Evolutionary conservation across 2,797 vertebrate species (phyloP).

Genomic region (Enteromius fasciolatus): DNA sequence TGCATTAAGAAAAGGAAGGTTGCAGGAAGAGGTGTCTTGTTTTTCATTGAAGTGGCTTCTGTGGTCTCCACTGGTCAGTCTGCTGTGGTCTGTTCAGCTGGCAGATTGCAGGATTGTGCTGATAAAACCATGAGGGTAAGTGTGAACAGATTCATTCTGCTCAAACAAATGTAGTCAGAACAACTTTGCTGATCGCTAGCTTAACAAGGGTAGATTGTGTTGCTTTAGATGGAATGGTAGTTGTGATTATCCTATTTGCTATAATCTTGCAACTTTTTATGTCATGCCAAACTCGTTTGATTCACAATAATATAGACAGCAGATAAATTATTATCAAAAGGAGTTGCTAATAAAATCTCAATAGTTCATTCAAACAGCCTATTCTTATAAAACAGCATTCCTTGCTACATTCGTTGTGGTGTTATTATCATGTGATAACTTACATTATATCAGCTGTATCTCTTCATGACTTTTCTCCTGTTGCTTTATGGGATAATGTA

Average conservation of each 20-base stretch:
- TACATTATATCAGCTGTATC: background rate
- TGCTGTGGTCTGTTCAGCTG: background rate
- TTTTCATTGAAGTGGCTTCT: background rate
- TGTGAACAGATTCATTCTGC: constrained; percentile 7
- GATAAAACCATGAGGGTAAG: constrained; percentile 57
- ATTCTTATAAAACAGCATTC: background rate
- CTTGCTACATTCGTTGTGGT: background rate
- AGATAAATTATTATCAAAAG: background rate
- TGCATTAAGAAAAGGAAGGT: background rate
- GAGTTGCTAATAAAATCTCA: background rate
- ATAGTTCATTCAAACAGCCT: background rate
- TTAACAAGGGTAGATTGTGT: background rate
- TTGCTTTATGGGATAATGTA: background rate
- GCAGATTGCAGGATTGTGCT: constrained; percentile 3
- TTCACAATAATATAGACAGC: background rate
- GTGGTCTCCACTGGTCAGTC: background rate
- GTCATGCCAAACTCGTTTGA: background rate
- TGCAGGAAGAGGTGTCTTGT: background rate
- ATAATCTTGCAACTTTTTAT: background rate
- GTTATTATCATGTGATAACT: background rate
- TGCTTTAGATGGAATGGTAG: background rate
- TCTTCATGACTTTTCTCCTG: background rate
- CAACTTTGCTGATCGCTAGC: no score
- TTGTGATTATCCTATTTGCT: background rate
- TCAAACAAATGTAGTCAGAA: background rate